Evolutionary conservation across 2,113 vertebrate genomes (phyloP), one percentile per base, ranked within the genome.

Genomic region (Pelecanoides urinatrix): DNA sequence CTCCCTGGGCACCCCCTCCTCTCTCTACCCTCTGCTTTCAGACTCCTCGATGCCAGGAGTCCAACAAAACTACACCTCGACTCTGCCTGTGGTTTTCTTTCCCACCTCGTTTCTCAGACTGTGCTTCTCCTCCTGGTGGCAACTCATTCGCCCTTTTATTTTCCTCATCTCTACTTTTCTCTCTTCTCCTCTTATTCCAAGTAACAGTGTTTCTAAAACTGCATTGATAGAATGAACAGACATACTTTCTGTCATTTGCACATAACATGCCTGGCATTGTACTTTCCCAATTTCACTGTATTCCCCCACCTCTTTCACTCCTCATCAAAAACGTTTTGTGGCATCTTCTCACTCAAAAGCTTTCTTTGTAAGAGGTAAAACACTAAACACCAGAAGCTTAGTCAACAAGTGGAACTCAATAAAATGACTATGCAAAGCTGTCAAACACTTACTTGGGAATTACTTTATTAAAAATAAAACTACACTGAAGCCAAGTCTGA

Each of bases 391-490:
- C 34, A 42, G 10, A 40, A 76, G 49, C 55, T 88, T 49, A 68
- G 25, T 45, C 44, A 40, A 44, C 6, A 62, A 68, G 7, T 15
- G 11, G 32, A 88, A 65, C 32, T 86, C 27, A 55, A 19, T 53
- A 14, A 87, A 91, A 94, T 14, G 29, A 94, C 67, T n/a, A 27
- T 0, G 2, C 67, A 55, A 92, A 88, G 25, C 47, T 73, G 40
- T 44, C 53, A 75, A 74, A 67, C 36, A 25, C 16, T 85, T 71
- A 42, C 5, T 90, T 86, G 53, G 19, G 25, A 90, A 92, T 93
- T 84, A 73, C 42, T 96, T 97, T 97, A 97, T 97, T 97, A 77
- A 94, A 95, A 94, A 96, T 79, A 94, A 90, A 92, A 94, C 89
- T 70, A 88, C 61, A 94, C 27, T 38, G 45, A 95, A 86, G 73